These are phyloP conservation scores for Microplitis demolitor DNA, from an alignment of 1,140 invertebrate genomes.

Conservation along the genomic window DNA sequence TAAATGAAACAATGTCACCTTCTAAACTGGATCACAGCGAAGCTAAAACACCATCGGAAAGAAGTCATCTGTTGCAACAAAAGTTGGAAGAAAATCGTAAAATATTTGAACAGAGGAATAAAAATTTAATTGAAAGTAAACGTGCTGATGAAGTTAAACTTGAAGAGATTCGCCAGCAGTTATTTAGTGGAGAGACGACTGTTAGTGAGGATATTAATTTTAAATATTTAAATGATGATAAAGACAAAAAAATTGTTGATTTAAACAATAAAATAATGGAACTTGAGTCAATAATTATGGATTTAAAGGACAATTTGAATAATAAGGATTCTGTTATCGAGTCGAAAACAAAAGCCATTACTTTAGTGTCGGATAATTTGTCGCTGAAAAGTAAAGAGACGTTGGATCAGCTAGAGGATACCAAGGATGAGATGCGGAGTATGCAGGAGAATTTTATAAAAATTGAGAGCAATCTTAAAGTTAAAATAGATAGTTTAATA, in stretches of 20 bases:
- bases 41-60: slow-evolving; percentile 55
- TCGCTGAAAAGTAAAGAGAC: slow-evolving; percentile 75
- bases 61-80: slow-evolving; percentile 54
- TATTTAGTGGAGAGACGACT: slow-evolving; percentile 46
- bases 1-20: slow-evolving; percentile 30
- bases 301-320: slow-evolving; percentile 78
- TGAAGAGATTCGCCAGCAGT: slow-evolving; percentile 53
- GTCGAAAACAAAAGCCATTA: slow-evolving; percentile 79
- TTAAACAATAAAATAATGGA: slow-evolving; percentile 65
- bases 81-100: slow-evolving; percentile 58
- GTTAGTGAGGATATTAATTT: slow-evolving; percentile 5
- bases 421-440: slow-evolving; percentile 77
- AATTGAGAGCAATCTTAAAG: slow-evolving; percentile 73
- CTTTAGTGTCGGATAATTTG: slow-evolving; percentile 77
- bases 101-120: slow-evolving; percentile 55
- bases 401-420: slow-evolving; percentile 75
- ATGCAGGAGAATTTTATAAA: slow-evolving; percentile 79
- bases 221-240: slow-evolving; percentile 46
- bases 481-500: slow-evolving; percentile 64
- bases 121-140: slow-evolving; percentile 55
- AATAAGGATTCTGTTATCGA: slow-evolving; percentile 87
- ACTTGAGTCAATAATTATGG: slow-evolving; percentile 70
- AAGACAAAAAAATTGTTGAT: slow-evolving; percentile 60
- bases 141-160: slow-evolving; percentile 57
- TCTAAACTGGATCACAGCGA: slow-evolving; percentile 48